These are phyloP conservation scores for Sebastes iracundus DNA, from an alignment of 2,797 vertebrate species.

Conservation along the genomic window DNA sequence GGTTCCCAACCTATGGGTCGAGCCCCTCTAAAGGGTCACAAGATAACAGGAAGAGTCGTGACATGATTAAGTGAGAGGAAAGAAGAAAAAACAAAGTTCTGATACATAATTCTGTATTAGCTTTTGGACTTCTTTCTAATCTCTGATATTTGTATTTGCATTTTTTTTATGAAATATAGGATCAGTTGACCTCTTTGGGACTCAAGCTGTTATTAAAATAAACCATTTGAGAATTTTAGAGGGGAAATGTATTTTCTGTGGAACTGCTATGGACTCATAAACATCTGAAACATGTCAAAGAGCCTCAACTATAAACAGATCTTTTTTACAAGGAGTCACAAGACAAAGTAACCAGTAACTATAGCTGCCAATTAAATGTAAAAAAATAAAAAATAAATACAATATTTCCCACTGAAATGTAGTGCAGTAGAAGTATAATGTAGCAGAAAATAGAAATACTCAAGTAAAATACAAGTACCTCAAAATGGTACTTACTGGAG, in stretches of 20 bases:
- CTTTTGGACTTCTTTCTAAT: neutral
- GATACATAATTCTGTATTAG: neutral
- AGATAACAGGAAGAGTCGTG: neutral
- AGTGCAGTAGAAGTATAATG: neutral
- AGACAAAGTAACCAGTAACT: neutral
- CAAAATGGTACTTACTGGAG: neutral
- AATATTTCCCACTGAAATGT: neutral
- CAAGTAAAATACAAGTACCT: neutral
- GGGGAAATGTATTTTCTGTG: too few relatives aligned
- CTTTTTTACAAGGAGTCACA: neutral
- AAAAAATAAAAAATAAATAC: neutral
- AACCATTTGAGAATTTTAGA: neutral
- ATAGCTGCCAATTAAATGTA: neutral
- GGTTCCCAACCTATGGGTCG: neutral
- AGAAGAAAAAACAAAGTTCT: too few relatives aligned
- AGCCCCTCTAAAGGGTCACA: neutral
- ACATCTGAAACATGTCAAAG: neutral
- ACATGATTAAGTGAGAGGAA: neutral
- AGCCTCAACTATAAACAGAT: neutral
- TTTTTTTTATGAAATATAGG: neutral
- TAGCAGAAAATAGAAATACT: neutral
- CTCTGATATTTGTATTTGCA: neutral
- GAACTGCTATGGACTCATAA: neutral
- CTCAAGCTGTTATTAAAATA: neutral
- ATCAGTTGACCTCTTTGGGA: neutral